Evolutionary conservation across 2,113 vertebrate genomes (phyloP), one percentile per base, ranked within the genome.

Genomic region (Coptodon rendalli): DNA sequence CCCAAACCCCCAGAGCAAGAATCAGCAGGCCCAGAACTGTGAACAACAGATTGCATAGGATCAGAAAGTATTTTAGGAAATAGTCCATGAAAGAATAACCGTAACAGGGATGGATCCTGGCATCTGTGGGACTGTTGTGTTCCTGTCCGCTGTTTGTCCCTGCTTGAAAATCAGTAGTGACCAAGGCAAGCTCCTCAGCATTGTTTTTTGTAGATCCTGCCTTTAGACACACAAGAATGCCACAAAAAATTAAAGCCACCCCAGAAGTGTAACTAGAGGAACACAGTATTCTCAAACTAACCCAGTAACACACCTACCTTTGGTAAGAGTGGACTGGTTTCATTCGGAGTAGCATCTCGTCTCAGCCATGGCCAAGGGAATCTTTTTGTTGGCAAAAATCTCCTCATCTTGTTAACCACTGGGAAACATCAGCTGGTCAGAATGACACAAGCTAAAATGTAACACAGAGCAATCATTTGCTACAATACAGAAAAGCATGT

Each of bases 1-100:
- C 98, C 98, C 98, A 98, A 29, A 98, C 82, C 8, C 98, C 98
- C 1, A 97, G 9, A 0, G 93, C 94, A 10, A 99, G 94, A 38
- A 92, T 80, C 68, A 96, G 56, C 22, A 98, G 93, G 22, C 97
- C 97, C 61, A 98, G 89, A 31, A 97, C 92, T 11, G 97, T 96
- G 93, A 98, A 97, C 27, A 96, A n/a, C 53, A 98, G 93, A 93
- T 98, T 99, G 94, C 95, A 96, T 8, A 96, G 17, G 85, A 98
- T 93, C 83, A 96, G 89, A 24, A 97, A 78, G 79, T 94, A 96
- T 89, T 97, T 97, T 22, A 98, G 85, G 0, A 97, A 96, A 86
- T 13, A 93, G 90, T 95, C 94, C 16, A 89, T 87, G 29, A 91
- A 79, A 29, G 94, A 94, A 68, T 87, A 89, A 73, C 9, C 2